Evolutionary conservation across 1,140 invertebrate species (phyloP).

Genomic region (Brachionus sp.): DNA sequence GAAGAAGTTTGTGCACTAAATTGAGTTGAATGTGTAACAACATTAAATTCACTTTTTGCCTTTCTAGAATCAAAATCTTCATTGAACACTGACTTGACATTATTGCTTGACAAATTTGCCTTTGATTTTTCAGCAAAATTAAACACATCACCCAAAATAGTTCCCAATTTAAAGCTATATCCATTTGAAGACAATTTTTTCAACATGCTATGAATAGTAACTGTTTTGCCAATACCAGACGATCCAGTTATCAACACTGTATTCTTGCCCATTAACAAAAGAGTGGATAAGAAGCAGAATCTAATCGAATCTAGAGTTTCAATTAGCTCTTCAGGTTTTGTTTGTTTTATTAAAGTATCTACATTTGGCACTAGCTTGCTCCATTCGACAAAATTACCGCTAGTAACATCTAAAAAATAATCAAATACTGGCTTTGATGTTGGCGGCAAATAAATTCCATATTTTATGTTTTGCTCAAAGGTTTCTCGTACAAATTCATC

Average conservation of each 20-base stretch:
- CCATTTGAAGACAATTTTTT: conserved; percentile 47
- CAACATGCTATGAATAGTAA: conserved; percentile 55
- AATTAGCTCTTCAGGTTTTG: conserved; percentile 51
- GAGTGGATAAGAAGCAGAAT: conserved; percentile 56
- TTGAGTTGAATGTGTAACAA: conserved; percentile 23
- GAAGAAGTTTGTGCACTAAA: conserved; percentile 65
- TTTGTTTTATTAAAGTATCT: conserved; percentile 38
- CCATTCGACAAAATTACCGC: conserved; percentile 57
- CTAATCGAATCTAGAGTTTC: conserved; percentile 58
- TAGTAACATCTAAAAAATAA: conserved; percentile 59
- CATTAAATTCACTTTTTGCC: conserved; percentile 1
- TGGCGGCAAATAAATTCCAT: conserved; percentile 53
- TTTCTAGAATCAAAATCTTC: neutral
- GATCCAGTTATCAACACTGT: conserved; percentile 58
- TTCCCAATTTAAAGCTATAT: conserved; percentile 4
- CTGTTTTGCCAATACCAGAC: conserved; percentile 59
- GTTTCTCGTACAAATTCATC: conserved; percentile 66
- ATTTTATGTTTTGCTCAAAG: conserved; percentile 39
- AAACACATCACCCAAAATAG: conserved; percentile 41
- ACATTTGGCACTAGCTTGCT: conserved; percentile 56
- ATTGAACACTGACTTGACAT: conserved; percentile 31
- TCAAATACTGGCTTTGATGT: conserved; percentile 56
- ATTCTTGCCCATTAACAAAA: conserved; percentile 54
- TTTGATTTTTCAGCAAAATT: conserved; percentile 21
- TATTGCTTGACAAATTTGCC: conserved; percentile 3